Evolutionary conservation across 2,888 invertebrate species (phyloP), one percentile per base, ranked within the genome.

Genomic region (Tyria jacobaeae): DNA sequence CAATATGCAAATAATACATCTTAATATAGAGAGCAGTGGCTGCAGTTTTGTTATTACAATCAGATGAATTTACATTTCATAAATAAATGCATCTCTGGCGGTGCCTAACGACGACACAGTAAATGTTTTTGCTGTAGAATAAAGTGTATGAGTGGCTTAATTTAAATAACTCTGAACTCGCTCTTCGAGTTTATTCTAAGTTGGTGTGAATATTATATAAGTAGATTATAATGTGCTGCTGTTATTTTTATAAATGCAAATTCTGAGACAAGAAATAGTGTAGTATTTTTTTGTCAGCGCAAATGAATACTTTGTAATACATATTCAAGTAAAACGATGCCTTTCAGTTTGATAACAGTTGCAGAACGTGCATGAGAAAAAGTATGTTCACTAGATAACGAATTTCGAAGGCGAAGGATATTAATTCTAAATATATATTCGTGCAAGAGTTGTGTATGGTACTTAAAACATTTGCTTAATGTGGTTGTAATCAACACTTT

Each of bases 1-100:
- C 88, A 78, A 80, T 89, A 94, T 94, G 94, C 92, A 91, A 94
- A 94, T 94, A 89, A 80, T 88, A 94, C 94, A 94, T 94, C 94
- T 94, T 93, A 94, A 94, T 94, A 93, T 91, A 94, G 91, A 89
- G 89, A 85, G 87, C 89, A 87, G 87, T 88, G 88, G 86, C 88
- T 84, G 81, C 84, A 86, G 92, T 94, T 94, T 94, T 93, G 94
- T 93, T 94, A 94, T 94, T 94, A 94, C 94, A 94, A 94, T 92
- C 93, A 92, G 89, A 88, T 87, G 87, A 83, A 94, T 94, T 94
- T 94, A 92, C 94, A 94, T 94, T 94, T 94, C 94, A 94, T 94
- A 94, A 94, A 94, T 94, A 94, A 94, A 94, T 94, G 92, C 91
- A 94, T 87, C 90, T 87, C 79, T 76, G 76, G 62, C 68, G 68